phyloP scores from a whole-genome alignment of 2,888 invertebrate species.

The Oligia strigilis region DNA sequence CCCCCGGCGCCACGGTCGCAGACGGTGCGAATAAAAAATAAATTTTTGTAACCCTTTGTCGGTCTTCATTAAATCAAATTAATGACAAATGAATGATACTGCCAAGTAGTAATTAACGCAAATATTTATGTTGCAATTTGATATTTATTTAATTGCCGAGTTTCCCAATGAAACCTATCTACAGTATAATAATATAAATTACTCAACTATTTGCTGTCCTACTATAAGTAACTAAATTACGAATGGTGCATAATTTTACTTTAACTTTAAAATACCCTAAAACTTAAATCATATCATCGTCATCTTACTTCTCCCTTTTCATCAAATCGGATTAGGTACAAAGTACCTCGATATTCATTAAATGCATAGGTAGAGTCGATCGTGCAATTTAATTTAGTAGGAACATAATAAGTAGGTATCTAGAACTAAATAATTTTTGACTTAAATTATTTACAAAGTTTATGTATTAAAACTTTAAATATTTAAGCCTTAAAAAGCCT shows the following conservation, averaged over 20 bases:
- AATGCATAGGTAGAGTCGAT: not conserved
- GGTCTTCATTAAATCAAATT: too few relatives aligned
- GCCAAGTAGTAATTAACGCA: not conserved
- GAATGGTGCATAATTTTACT: not conserved
- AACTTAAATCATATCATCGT: too few relatives aligned
- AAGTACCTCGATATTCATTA: not conserved
- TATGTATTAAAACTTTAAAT: too few relatives aligned
- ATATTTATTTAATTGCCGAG: not conserved
- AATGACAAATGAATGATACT: not conserved
- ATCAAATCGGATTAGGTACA: not conserved
- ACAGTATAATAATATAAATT: too few relatives aligned
- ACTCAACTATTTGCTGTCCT: not conserved
- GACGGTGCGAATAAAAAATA: not conserved
- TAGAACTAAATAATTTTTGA: not conserved
- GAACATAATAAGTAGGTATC: not conserved
- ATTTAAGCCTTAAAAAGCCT: too few relatives aligned
- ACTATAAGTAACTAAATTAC: not conserved
- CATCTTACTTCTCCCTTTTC: not conserved
- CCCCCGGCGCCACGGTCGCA: not conserved
- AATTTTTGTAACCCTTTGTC: not conserved
- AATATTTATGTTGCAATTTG: too few relatives aligned
- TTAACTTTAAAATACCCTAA: not conserved
- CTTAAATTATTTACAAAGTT: not conserved
- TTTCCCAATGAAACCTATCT: not conserved
- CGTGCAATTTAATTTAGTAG: not conserved